Evolutionary conservation across 2,888 invertebrate species (phyloP).

Genomic region (Parochlus steinenii): DNA sequence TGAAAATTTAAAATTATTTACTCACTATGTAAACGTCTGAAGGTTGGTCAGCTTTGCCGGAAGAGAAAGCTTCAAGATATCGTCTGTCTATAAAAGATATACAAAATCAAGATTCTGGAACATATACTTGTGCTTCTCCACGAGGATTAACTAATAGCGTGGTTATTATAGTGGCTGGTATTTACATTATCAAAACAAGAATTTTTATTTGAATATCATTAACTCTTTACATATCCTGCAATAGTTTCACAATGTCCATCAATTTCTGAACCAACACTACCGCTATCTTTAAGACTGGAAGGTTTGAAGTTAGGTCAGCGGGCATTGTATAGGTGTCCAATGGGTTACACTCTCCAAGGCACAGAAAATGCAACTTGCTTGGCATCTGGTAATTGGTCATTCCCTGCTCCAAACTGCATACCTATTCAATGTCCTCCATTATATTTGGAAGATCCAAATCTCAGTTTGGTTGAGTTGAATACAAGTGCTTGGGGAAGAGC

Average conservation of each 20-base stretch:
- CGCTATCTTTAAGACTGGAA: constrained; percentile 53
- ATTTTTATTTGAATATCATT: background rate
- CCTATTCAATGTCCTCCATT: constrained; percentile 63
- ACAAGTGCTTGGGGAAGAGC: constrained; percentile 72
- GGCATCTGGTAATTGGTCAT: constrained; percentile 67
- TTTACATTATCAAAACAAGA: constrained; percentile 20
- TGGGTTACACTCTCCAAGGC: constrained; percentile 64
- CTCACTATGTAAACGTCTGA: constrained; percentile 1
- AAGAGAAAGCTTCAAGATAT: constrained; percentile 64
- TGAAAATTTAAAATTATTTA: constrained; percentile 1
- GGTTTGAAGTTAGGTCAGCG: constrained; percentile 63
- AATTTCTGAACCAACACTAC: constrained; percentile 40
- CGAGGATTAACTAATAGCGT: constrained; percentile 48
- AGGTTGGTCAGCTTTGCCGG: constrained; percentile 30
- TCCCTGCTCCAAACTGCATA: constrained; percentile 52
- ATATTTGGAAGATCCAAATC: constrained; percentile 47
- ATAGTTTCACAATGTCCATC: constrained; percentile 47
- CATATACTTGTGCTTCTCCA: constrained; percentile 70
- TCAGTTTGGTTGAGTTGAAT: constrained; percentile 62
- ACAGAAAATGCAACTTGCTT: constrained; percentile 64
- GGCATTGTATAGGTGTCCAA: constrained; percentile 46
- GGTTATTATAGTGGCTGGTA: constrained; percentile 50
- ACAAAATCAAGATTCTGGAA: constrained; percentile 66
- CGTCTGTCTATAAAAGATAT: constrained; percentile 66
- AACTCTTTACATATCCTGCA: constrained; percentile 10